Evolutionary conservation across 1,140 invertebrate genomes (phyloP), one percentile per base, ranked within the genome.

Genomic region (Piezodorus guildinii): DNA sequence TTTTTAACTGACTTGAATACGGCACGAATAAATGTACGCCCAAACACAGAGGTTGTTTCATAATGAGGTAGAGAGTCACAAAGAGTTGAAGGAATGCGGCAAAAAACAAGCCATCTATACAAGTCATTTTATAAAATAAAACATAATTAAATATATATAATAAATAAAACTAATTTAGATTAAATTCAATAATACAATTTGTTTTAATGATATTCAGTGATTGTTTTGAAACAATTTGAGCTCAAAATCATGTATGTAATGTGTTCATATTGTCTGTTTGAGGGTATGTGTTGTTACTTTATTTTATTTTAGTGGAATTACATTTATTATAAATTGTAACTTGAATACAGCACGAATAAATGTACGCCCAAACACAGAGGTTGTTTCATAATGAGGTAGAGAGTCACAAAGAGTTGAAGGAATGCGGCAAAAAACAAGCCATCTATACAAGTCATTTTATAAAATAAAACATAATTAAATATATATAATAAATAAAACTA

Each of bases 361-460:
- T 0, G 87, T 90, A 21, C 87, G 79, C 0, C 94, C 94, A 78
- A 98, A 97, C 5, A 94, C 90, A 8, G 88, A 74, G 0, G 92
- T 90, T 0, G 90, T 92, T 60, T 96, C 92, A 71, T 87, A 91
- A 74, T 94, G 88, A 0, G 85, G 85, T 30, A 98, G 75, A 4
- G 93, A 94, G 75, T 96, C 92, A 72, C 94, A 97, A 74, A 96
- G 93, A 10, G 90, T 88, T 39, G 34, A 39, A 15, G 94, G 94
- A 5, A 96, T 90, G 75, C 95, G 90, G 71, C 93, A 96, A 72
- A 94, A 96, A 15, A 95, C 91, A 25, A 98, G 76, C 94, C 94
- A 98, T 68, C 93, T 88, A 69, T 46, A 71, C 70, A 64, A 66
- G 67, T 49, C 3, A 39, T 5, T 6, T 39, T 39, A 4, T 6